These are phyloP conservation scores for Papilio helenus DNA, from an alignment of 1,140 invertebrate species.

Conservation along the genomic window DNA sequence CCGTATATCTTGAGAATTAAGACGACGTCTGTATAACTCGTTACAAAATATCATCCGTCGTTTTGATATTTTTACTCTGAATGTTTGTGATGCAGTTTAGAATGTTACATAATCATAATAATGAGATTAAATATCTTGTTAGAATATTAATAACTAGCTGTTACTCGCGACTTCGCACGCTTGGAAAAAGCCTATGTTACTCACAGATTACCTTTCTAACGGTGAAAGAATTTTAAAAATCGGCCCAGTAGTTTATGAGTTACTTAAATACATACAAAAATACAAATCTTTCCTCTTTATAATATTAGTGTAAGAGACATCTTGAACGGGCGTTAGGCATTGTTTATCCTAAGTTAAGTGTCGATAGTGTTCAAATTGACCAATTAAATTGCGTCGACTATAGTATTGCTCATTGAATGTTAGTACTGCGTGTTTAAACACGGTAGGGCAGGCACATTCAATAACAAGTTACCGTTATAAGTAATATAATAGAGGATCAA, in stretches of 20 bases:
- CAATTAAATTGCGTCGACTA: not conserved
- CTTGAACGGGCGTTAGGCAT: too few relatives aligned
- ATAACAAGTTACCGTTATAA: constrained; percentile 52
- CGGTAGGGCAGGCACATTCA: constrained; percentile 50
- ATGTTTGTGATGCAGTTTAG: constrained; percentile 11
- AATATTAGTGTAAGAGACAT: too few relatives aligned
- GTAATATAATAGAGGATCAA: constrained; percentile 60
- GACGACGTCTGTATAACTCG: constrained; percentile 56
- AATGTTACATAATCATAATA: not conserved
- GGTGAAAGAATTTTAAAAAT: too few relatives aligned
- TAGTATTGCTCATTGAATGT: constrained; percentile 18
- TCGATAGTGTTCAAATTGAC: not conserved
- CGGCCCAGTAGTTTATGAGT: too few relatives aligned
- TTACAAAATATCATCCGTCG: constrained; percentile 55
- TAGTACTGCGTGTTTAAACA: constrained; percentile 37
- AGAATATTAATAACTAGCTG: not conserved
- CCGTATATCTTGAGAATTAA: constrained; percentile 53
- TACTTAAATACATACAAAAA: too few relatives aligned
- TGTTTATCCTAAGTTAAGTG: too few relatives aligned
- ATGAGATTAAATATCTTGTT: not conserved
- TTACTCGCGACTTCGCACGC: too few relatives aligned
- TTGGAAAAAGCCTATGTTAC: too few relatives aligned
- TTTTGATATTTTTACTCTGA: constrained; percentile 54
- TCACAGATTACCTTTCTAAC: too few relatives aligned
- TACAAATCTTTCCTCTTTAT: too few relatives aligned